Base-by-base conservation (phyloP, 1,140 invertebrate species). In the Lutraria rhynchaena region DNA sequence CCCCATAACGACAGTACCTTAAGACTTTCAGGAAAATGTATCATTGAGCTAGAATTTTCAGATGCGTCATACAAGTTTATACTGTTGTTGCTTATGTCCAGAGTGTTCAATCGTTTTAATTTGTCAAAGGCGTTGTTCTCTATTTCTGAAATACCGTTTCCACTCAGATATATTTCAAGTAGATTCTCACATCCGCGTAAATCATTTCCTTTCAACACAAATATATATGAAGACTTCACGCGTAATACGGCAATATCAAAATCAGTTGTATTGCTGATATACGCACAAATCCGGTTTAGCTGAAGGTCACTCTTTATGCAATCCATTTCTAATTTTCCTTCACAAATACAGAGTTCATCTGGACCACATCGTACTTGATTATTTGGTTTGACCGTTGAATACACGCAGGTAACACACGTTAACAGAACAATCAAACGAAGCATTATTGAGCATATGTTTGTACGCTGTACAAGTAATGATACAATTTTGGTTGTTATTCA, bases 101-200 rank as follows among this genome's bases (percentile, higher is more conserved):
- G 37, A 9, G 9, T 29, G 15, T 27, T 29, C 11, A 75, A 29
- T 19, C 49, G n/a, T 11, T 37, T n/a, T 29, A 75, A n/a, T 3
- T 58, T 61, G 2, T 11, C 2, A 46, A 75, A 61, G 7, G 55
- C 19, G 29, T 24, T 9, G 17, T 77, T 27, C 37, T 63, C 58
- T 17, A 77, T 55, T 31, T 33, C 11, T 11, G 19, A 35, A 5
- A 65, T 61, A n/a, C 70, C 24, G 55, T 77, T 75, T 37, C 44
- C 60, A 29, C 61, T 41, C 17, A 83, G 15, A 67, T 76, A 27
- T 57, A 82, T n/a, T 15, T 44, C 44, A 29, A 35, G 5, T 57
- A 85, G 22, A 19, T 31, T 17, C 4, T 67, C 53, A 65, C 58
- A 60, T 58, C 83, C n/a, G n/a, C n/a, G n/a, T n/a, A n/a, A n/a